Evolutionary conservation across 2,888 invertebrate species (phyloP).

Genomic region (Tenthredo notha): DNA sequence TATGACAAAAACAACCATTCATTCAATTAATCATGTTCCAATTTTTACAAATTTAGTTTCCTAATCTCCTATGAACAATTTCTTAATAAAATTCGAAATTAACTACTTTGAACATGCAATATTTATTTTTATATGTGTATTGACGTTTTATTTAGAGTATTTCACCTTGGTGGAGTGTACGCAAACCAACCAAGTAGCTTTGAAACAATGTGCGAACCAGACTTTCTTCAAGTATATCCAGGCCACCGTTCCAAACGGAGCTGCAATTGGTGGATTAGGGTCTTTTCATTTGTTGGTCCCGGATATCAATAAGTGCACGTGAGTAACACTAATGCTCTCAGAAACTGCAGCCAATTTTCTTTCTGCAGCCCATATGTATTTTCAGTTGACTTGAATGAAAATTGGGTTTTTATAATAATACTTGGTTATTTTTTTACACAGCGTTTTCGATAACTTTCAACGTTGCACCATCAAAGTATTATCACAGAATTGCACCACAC

Average conservation of each 20-base stretch:
- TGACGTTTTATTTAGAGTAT: neutral
- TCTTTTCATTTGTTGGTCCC: neutral
- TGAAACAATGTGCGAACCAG: neutral
- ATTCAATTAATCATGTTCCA: neutral
- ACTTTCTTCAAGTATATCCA: neutral
- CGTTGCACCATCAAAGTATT: neutral
- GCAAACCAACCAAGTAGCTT: neutral
- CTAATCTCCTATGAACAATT: neutral
- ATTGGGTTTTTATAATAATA: neutral
- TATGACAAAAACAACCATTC: neutral
- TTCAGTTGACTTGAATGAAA: neutral
- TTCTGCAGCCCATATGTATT: neutral
- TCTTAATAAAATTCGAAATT: neutral
- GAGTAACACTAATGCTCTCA: neutral
- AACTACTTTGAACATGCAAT: neutral
- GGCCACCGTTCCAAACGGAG: neutral
- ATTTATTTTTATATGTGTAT: neutral
- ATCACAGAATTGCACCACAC: neutral
- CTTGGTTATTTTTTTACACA: neutral
- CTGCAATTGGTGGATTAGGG: constrained; percentile 25
- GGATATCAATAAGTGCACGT: constrained; percentile 4
- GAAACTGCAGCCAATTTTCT: neutral
- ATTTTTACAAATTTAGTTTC: no score
- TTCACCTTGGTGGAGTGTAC: neutral
- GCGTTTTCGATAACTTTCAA: neutral